Evolutionary conservation across 2,888 invertebrate genomes (phyloP), one percentile per base, ranked within the genome.

Genomic region (Temnothorax rugatulus): DNA sequence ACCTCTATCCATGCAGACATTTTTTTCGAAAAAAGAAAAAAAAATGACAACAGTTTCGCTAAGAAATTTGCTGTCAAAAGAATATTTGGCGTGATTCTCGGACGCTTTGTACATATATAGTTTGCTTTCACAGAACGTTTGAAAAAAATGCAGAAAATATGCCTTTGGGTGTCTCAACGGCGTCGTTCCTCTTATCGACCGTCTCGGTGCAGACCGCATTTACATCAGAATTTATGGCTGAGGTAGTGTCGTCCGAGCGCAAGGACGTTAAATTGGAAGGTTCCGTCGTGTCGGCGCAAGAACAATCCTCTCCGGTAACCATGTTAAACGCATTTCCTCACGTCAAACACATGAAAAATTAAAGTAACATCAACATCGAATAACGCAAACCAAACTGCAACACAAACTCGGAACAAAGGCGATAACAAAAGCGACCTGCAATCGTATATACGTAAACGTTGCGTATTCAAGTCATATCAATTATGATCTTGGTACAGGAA

Each of bases 211-310:
- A 52, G 41, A 73, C 8, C n/a, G 85, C 74, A 73, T 85, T 83
- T n/a, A 41, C 9, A 4, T 77, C 85, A 41, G 85, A 29, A 75
- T 83, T 82, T 41, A 61, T 41, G 3, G 25, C 69, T 21, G 86
- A 90, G 76, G 74, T 89, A 44, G 59, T 34, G 59, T 79, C 79
- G 2, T 93, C 93, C 4, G 92, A 87, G 21, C 82, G 86, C 34
- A 91, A 81, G 18, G 92, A 93, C 9, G 91, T 90, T 77, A 87
- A 57, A 75, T 93, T 92, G 8, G 93, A 92, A 21, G 87, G 85
- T 52, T 92, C 92, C 9, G 92, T 90, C 18, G 87, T 85, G 41
- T 93, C 93, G 0, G 89, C 87, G 52, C 84, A 92, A 41, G 88
- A 89, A 75, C 83, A 90, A 59, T 90, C 92, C 15, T 90, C 90